Percentiles rank a stretch among this genome's conserved stretches.
These are phyloP conservation scores for Vulpes vulpes DNA, from an alignment of 2,113 vertebrate species.

Conservation along the genomic window DNA sequence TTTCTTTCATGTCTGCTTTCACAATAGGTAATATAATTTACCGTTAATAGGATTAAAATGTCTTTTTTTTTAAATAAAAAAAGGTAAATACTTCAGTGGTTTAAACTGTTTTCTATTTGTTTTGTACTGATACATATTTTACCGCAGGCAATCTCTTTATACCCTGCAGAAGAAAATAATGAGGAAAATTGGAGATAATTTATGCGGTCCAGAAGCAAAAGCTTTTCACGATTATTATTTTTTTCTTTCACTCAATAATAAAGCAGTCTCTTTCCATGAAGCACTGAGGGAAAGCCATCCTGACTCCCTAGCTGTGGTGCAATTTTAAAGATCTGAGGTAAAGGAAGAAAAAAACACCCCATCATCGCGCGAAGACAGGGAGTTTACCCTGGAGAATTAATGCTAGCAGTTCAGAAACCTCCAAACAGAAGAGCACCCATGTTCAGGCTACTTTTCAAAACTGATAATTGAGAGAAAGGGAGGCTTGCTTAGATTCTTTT, in stretches of 20 bases:
- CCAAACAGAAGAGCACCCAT: not conserved
- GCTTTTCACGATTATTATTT: conserved; percentile 58
- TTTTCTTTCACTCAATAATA: conserved; percentile 64
- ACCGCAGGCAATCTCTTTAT: conserved; percentile 83
- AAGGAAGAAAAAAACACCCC: not conserved
- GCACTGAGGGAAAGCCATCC: conserved; percentile 7
- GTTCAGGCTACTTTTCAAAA: conserved; percentile 67
- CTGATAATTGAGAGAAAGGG: conserved; percentile 23
- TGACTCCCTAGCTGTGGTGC: conserved; percentile 10
- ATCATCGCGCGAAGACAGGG: conserved; percentile 21
- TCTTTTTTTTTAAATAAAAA: conserved; percentile 78
- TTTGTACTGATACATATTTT: conserved; percentile 86
- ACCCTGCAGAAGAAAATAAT: conserved; percentile 83
- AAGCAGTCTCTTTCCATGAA: conserved; percentile 31
- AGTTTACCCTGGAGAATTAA: not conserved
- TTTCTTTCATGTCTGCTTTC: conserved; percentile 87
- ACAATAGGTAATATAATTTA: conserved; percentile 89
- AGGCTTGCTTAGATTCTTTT: not conserved
- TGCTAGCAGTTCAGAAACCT: not conserved
- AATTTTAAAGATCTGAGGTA: conserved; percentile 39
- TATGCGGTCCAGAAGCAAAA: conserved; percentile 77
- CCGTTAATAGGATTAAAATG: conserved; percentile 89
- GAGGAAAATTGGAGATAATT: conserved; percentile 84
- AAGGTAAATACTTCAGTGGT: conserved; percentile 87
- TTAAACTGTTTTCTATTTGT: conserved; percentile 88